Evolutionary conservation across 2,888 invertebrate species (phyloP), one percentile per base, ranked within the genome.

Genomic region (Rotaria magnacalcarata): DNA sequence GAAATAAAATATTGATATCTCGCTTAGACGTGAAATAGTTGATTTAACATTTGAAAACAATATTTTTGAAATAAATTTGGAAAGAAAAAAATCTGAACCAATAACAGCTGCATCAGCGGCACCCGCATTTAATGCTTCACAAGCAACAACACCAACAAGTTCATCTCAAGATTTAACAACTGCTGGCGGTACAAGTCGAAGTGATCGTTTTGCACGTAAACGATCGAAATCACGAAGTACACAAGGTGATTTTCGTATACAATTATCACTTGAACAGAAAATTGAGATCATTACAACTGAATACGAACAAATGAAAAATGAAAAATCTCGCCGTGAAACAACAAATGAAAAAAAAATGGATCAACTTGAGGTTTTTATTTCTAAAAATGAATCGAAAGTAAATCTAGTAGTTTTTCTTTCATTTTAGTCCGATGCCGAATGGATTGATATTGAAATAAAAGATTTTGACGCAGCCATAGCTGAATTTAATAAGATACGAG

Each of bases 231-330:
- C 90, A 24, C 88, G 90, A 10, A 89, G 89, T 85, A 89, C 89
- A 56, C 89, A 89, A 52, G 88, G 89, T 43, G 91, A 91, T 87
- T 89, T 89, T 86, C 89, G 89, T 19, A 88, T 90, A 50, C 88
- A 89, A 80, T 89, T 91, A 21, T 89, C 89, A 50, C 89, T 90
- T 75, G 91, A 91, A 87, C 91, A 91, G 87, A 91, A 91, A 88
- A 91, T 91, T 89, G 91, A 91, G 86, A 91, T 91, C 86, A 90
- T 91, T 60, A 90, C 90, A 87, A 88, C 90, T 87, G 91, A 91
- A 88, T 90, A 91, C 60, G 91, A 91, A 87, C 90, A 90, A 87
- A 88, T 90, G 10, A 88, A 89, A 86, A 90, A 90, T 85, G 90
- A 91, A 84, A 90, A 90, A 85, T 89, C n/a, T 67, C 67, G 43